Conservation (phyloP, 2,888 invertebrate genomes). For the Tolmerus cingulatus region DNA sequence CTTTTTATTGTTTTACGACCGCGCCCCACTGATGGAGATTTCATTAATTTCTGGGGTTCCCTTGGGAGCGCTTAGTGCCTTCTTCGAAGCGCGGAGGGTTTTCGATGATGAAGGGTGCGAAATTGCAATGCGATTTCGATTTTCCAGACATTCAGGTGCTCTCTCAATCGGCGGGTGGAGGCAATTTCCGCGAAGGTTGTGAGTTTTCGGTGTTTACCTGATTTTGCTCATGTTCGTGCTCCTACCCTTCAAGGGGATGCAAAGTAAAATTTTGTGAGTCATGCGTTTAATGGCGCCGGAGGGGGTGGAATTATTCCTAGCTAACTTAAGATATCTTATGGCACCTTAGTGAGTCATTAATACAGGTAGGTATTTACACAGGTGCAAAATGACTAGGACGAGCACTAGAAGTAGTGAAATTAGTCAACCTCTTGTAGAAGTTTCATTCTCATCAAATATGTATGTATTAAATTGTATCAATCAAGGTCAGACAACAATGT, state of each 20-base stretch:
- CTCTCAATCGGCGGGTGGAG: neutral
- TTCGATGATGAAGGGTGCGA: neutral
- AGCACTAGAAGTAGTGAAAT: neutral
- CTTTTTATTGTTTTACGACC: constrained; percentile 16
- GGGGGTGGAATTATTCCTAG: neutral
- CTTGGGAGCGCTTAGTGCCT: neutral
- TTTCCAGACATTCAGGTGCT: neutral
- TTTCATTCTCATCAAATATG: too few relatives aligned
- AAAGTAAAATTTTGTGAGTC: neutral
- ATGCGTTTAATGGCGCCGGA: neutral
- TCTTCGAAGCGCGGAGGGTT: neutral
- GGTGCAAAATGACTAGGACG: neutral
- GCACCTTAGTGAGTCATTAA: neutral
- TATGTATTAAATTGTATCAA: too few relatives aligned
- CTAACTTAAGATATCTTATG: neutral
- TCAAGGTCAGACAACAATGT: too few relatives aligned
- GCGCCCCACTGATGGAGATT: neutral
- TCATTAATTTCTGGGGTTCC: neutral
- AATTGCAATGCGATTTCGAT: neutral
- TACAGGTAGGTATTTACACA: neutral
- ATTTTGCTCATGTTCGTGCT: neutral
- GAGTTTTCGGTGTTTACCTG: neutral
- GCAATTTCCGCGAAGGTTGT: neutral
- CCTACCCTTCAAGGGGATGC: neutral
- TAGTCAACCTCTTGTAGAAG: neutral